A percentile compares a stretch with the other conserved stretches of the same genome.
Evolutionary conservation across 2,888 invertebrate species (phyloP).

Genomic region (Phania funesta): DNA sequence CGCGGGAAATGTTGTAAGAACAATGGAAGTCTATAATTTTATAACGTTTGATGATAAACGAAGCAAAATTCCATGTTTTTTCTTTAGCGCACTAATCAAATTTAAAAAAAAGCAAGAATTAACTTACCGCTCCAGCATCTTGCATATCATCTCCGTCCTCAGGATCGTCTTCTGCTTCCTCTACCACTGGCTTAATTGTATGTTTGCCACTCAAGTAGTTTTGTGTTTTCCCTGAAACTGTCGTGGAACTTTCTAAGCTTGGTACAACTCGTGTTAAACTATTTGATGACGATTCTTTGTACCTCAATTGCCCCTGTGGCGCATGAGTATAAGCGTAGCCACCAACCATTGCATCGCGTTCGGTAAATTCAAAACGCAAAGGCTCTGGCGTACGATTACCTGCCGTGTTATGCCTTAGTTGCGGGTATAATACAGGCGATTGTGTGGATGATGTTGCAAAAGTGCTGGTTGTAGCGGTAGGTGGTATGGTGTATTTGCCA

Average conservation of each 20-base stretch:
- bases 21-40: too few species aligned
- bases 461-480: constrained; percentile 57
- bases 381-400: constrained; percentile 74
- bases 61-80: too few species aligned
- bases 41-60: too few species aligned
- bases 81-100: not conserved
- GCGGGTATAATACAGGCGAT: constrained; percentile 63
- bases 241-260: constrained; percentile 22
- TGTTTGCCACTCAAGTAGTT: constrained; percentile 5
- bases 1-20: not conserved
- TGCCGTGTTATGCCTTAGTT: constrained; percentile 67
- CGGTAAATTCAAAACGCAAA: constrained; percentile 78
- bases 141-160: constrained; percentile 75
- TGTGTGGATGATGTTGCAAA: constrained; percentile 42
- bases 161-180: constrained; percentile 66
- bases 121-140: constrained; percentile 72
- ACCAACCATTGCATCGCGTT: constrained; percentile 77
- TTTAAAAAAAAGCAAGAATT: not conserved
- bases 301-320: constrained; percentile 70
- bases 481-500: constrained; percentile 72
- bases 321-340: constrained; percentile 73
- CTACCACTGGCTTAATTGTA: constrained; percentile 5
- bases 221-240: not conserved
- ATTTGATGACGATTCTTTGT: constrained; percentile 30
- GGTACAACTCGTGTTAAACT: constrained; percentile 13